Conservation (phyloP, 37 sponge, comb jelly and placozoan species). For the Dysidea cf. avara region DNA sequence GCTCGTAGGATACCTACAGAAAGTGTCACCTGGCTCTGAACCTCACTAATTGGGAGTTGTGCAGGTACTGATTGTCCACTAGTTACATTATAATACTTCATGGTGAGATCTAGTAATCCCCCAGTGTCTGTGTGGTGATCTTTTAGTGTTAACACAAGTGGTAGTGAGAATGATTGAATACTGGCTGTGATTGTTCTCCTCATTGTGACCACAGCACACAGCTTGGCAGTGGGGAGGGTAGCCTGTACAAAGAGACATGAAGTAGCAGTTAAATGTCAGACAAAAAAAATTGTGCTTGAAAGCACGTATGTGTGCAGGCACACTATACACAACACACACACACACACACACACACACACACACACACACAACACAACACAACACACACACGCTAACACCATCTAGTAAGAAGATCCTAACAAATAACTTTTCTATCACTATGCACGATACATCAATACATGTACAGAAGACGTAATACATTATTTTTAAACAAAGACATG, state of each 20-base stretch:
- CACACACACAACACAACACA: too few relatives aligned
- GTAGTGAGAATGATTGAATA: slow-evolving; percentile 49
- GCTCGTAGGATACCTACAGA: slow-evolving; percentile 54
- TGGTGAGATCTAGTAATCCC: slow-evolving; percentile 56
- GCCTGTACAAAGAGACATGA: too few relatives aligned
- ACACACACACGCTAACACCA: not conserved
- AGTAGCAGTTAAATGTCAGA: too few relatives aligned
- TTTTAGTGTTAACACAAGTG: slow-evolving; percentile 32
- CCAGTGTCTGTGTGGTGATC: not conserved
- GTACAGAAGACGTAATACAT: too few relatives aligned
- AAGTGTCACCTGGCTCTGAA: slow-evolving; percentile 21
- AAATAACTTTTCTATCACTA: not conserved
- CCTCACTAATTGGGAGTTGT: not conserved
- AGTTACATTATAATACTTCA: slow-evolving; percentile 18
- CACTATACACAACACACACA: too few relatives aligned
- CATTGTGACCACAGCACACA: slow-evolving; percentile 82
- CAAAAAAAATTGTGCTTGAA: not conserved
- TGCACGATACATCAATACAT: not conserved
- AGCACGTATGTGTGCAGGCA: too few relatives aligned
- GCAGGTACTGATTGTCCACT: not conserved
- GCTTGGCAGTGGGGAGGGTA: slow-evolving; percentile 66
- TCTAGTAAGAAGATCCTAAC: not conserved
- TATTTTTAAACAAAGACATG: too few relatives aligned
- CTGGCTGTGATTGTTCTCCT: slow-evolving; percentile 1
- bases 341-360: slow-evolving; percentile 20